phyloP scores from a whole-genome alignment of 2,797 vertebrate genomes.

The Megaceryle alcyon region DNA sequence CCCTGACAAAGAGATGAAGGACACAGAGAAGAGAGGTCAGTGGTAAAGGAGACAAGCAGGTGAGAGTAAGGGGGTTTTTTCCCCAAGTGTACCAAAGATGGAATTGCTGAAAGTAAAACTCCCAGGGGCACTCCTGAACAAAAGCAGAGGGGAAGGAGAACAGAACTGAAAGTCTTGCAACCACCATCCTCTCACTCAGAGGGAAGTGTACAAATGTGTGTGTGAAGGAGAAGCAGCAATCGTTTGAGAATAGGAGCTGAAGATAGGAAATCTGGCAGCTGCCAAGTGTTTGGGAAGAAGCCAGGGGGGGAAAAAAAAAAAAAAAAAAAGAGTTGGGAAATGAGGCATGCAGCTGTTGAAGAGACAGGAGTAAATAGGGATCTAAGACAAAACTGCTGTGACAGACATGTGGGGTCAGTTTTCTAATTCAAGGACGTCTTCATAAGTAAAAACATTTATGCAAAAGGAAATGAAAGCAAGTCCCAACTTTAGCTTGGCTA shows the following conservation, averaged over 20 bases:
- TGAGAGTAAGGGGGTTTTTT: background rate
- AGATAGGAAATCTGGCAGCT: conserved; percentile 46
- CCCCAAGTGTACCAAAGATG: background rate
- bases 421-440: conserved; percentile 10
- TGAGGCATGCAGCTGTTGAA: conserved; percentile 56
- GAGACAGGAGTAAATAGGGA: background rate
- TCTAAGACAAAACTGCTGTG: conserved; percentile 34
- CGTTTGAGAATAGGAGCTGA: background rate
- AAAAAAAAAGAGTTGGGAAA: background rate
- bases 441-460: background rate
- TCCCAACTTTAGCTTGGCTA: background rate
- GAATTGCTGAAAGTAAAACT: background rate
- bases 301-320: background rate
- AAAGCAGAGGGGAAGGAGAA: background rate
- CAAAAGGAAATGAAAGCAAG: background rate
- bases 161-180: background rate
- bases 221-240: background rate
- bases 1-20: background rate
- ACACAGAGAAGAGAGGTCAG: background rate
- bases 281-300: conserved; percentile 43
- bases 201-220: background rate
- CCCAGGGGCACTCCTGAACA: background rate
- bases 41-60: background rate
- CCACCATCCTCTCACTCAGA: background rate
- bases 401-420: conserved; percentile 24